phyloP scores from a whole-genome alignment of 2,113 vertebrate genomes.

The Bagarius yarrelli region DNA sequence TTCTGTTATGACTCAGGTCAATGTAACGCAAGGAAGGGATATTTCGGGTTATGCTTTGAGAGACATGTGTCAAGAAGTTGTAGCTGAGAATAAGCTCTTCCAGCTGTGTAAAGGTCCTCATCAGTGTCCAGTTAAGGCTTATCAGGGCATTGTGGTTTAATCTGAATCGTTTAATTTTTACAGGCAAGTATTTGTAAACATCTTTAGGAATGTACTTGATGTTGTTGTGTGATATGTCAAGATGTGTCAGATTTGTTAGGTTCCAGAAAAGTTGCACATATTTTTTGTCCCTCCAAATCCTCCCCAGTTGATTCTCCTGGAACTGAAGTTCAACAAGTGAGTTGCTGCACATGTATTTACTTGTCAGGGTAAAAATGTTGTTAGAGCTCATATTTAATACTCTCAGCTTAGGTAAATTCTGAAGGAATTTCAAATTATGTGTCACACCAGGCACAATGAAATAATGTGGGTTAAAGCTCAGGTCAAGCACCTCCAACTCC shows the following conservation, averaged over 20 bases:
- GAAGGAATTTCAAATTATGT: conserved; percentile 68
- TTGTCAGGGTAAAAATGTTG: conserved; percentile 72
- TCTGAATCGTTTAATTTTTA: conserved; percentile 58
- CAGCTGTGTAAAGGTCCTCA: conserved; percentile 57
- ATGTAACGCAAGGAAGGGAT: conserved; percentile 66
- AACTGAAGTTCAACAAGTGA: conserved; percentile 75
- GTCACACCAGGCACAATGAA: conserved; percentile 74
- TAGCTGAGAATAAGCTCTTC: conserved; percentile 65
- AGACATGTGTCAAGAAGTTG: conserved; percentile 67
- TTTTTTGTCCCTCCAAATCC: conserved; percentile 66
- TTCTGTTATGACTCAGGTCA: conserved; percentile 68
- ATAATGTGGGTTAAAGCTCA: conserved; percentile 76
- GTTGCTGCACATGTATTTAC: conserved; percentile 63
- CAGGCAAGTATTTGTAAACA: conserved; percentile 63
- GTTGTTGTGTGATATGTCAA: conserved; percentile 72
- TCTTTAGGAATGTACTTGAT: conserved; percentile 57
- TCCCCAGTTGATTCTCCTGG: conserved; percentile 66
- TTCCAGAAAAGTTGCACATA: conserved; percentile 66
- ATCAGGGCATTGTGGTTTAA: conserved; percentile 61
- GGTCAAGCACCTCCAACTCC: conserved; percentile 69
- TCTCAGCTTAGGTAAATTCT: conserved; percentile 66
- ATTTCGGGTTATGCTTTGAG: conserved; percentile 48
- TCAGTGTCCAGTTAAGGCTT: conserved; percentile 64
- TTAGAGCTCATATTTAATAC: conserved; percentile 72
- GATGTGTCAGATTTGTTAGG: conserved; percentile 66